Percentiles rank a stretch among this genome's conserved stretches.
These are phyloP conservation scores for Tricholaema leucomelas DNA, from an alignment of 2,113 vertebrate genomes.

Conservation along the genomic window DNA sequence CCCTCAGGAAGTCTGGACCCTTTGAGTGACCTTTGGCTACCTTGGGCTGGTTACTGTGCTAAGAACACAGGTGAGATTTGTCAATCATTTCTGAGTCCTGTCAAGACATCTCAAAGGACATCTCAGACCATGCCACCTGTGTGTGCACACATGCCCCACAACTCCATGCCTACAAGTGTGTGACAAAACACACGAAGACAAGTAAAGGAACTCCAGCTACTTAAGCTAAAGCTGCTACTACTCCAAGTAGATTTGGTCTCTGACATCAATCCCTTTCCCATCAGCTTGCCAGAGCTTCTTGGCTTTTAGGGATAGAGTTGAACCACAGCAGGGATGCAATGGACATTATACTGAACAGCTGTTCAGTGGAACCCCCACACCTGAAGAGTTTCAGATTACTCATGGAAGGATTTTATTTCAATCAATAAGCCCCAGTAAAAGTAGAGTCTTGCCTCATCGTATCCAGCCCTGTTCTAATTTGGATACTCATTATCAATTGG, in stretches of 20 bases:
- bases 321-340: neutral
- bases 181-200: neutral
- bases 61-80: neutral
- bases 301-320: neutral
- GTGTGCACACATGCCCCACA: neutral
- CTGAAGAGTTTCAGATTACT: neutral
- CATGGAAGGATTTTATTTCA: neutral
- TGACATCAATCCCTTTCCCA: neutral
- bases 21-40: neutral
- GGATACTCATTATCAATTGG: neutral
- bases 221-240: neutral
- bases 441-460: neutral
- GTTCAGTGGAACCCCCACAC: neutral
- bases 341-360: neutral
- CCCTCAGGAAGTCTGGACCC: neutral
- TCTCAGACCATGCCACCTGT: neutral
- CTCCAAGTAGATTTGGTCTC: neutral
- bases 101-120: neutral
- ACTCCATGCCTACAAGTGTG: neutral
- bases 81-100: neutral
- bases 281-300: neutral
- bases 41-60: neutral
- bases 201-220: neutral
- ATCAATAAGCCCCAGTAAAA: neutral
- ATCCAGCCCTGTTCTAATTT: neutral